A percentile compares a stretch with the other conserved stretches of the same genome.
Evolutionary conservation across 23 tunicate species (phyloP).

Genomic region (Phallusia fumigata): DNA sequence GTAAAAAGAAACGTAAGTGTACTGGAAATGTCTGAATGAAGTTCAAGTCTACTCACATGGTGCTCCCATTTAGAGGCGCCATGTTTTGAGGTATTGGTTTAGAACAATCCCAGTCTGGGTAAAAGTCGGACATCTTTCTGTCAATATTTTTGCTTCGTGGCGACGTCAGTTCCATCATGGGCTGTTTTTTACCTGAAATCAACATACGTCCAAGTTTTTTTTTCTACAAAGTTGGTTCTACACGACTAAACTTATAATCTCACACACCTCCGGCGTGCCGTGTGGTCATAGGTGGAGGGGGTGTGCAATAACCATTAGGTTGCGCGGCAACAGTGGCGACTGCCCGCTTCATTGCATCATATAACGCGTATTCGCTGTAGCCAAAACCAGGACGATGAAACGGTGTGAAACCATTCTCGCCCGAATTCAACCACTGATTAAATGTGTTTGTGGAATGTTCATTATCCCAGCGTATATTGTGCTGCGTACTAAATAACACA

Average conservation of each 20-base stretch:
- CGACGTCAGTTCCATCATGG: slow-evolving; percentile 59
- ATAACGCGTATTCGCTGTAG: slow-evolving; percentile 41
- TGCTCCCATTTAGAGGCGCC: neutral
- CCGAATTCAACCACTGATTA: neutral
- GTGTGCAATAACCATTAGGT: slow-evolving; percentile 22
- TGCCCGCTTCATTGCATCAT: slow-evolving; percentile 57
- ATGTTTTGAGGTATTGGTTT: neutral
- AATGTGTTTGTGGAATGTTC: neutral
- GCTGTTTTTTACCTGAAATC: slow-evolving; percentile 12
- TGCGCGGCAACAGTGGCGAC: slow-evolving; percentile 29
- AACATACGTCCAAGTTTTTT: neutral
- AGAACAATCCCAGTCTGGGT: neutral
- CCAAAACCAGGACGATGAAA: slow-evolving; percentile 24
- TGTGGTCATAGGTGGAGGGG: slow-evolving; percentile 13
- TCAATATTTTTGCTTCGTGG: slow-evolving; percentile 17
- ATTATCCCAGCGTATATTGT: neutral
- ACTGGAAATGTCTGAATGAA: no score
- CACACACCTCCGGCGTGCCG: neutral
- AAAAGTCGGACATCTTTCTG: neutral
- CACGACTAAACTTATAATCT: neutral
- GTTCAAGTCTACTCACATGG: neutral
- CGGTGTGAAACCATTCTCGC: neutral
- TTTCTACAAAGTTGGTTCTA: neutral
- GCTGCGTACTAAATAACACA: neutral
- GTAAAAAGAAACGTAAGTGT: neutral